Evolutionary conservation across 2,888 invertebrate species (phyloP), one percentile per base, ranked within the genome.

Genomic region (Pollenia labialis): DNA sequence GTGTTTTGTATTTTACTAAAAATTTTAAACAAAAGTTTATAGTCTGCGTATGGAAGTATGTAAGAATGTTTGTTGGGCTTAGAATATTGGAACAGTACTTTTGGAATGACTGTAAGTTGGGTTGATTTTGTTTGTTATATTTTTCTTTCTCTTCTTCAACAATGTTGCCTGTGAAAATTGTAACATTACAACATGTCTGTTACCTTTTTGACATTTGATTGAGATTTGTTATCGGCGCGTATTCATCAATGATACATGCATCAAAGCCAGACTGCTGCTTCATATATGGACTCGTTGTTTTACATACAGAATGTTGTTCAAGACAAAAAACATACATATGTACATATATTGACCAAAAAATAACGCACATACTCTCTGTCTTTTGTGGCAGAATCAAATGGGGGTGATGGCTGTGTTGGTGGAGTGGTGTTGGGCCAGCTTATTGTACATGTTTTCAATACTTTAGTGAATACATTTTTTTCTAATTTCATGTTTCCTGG

Each of bases 121-220:
- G 42, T 50, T 56, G 2, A n/a, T 40, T 40, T 40, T n/a, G 7
- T 10, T 4, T 44, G n/a, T n/a, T 58, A 32, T n/a, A n/a, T 46
- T n/a, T 60, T 40, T 50, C 10, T 40, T 18, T 6, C n/a, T 56
- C 23, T 54, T 10, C 7, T 23, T 4, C n/a, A 56, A 72, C 23
- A 72, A 32, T 75, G 46, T 68, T 69, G 69, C 69, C 90, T 90
- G 91, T 90, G 90, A 92, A 91, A 91, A 91, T 91, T 92, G 92
- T 91, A 92, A 91, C 91, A 92, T 92, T 92, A 91, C 91, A 92
- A 89, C 90, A 89, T 91, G 92, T 91, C 92, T 91, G 92, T 92
- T 92, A 92, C 92, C 92, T 92, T 92, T 92, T 92, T 93, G 92
- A 92, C 93, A 92, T 93, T 93, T 92, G 92, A 92, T 93, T 92